Evolutionary conservation across 2,888 invertebrate species (phyloP).

Genomic region (Torymus auratus): DNA sequence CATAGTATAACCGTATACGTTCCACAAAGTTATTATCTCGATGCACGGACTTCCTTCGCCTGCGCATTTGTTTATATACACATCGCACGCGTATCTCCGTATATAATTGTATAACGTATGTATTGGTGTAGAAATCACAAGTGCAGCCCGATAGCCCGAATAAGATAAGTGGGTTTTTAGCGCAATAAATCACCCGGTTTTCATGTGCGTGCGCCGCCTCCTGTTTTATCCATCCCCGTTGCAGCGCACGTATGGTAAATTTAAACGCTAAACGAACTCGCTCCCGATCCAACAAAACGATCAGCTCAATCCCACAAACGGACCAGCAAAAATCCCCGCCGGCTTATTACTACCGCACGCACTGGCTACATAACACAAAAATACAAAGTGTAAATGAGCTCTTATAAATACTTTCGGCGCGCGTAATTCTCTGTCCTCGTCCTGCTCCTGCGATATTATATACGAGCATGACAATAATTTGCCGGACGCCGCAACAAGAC

Average conservation of each 20-base stretch:
- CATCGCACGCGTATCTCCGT: neutral
- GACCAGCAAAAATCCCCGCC: neutral
- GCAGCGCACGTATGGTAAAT: neutral
- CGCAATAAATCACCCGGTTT: constrained; percentile 28
- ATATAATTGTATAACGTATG: constrained; percentile 7
- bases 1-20: too few relatives aligned
- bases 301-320: neutral
- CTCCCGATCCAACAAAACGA: neutral
- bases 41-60: too few relatives aligned
- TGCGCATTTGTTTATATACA: too few relatives aligned
- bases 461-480: too few relatives aligned
- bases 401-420: constrained; percentile 5
- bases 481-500: too few relatives aligned
- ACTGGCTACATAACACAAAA: too few relatives aligned
- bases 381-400: constrained; percentile 21
- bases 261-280: neutral
- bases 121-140: neutral
- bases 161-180: constrained; percentile 13
- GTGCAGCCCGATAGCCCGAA: neutral
- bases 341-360: too few relatives aligned
- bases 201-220: neutral
- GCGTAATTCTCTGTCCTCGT: neutral
- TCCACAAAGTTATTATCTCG: too few relatives aligned
- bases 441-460: too few relatives aligned
- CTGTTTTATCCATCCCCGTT: neutral